Conservation (phyloP, 2,797 vertebrate genomes). For the Mormyrus proboscirostris region DNA sequence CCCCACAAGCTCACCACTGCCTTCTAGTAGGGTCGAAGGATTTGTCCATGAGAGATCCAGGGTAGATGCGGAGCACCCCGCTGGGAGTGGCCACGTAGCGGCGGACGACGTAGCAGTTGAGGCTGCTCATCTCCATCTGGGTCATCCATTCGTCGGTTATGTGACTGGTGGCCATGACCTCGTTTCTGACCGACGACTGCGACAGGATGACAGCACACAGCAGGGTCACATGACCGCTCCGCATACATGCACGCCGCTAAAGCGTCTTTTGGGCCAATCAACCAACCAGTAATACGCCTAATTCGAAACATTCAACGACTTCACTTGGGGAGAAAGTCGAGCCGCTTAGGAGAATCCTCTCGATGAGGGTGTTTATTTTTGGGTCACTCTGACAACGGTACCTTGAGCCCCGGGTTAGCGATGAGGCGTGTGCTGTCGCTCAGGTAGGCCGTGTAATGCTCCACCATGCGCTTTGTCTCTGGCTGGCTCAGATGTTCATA, state of each 20-base stretch:
- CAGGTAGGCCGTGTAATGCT: constrained; percentile 97
- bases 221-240: background rate
- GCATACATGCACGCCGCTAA: background rate
- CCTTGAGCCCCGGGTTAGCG: constrained; percentile 95
- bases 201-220: background rate
- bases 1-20: constrained; percentile 81
- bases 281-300: background rate
- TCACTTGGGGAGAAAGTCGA: background rate
- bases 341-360: background rate
- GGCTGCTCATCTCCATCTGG: constrained; percentile 96
- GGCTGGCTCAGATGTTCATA: constrained; percentile 97
- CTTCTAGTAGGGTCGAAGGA: constrained; percentile 97
- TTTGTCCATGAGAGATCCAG: constrained; percentile 99
- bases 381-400: constrained; percentile 36
- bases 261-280: background rate
- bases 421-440: constrained; percentile 97
- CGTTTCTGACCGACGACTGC: constrained; percentile 96
- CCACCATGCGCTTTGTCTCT: constrained; percentile 97
- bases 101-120: constrained; percentile 98
- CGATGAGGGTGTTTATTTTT: background rate
- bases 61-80: constrained; percentile 98
- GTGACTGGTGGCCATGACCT: constrained; percentile 99
- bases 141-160: constrained; percentile 99
- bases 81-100: constrained; percentile 99
- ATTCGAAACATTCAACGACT: background rate